Evolutionary conservation across 2,888 invertebrate species (phyloP).

Genomic region (Dione juno): DNA sequence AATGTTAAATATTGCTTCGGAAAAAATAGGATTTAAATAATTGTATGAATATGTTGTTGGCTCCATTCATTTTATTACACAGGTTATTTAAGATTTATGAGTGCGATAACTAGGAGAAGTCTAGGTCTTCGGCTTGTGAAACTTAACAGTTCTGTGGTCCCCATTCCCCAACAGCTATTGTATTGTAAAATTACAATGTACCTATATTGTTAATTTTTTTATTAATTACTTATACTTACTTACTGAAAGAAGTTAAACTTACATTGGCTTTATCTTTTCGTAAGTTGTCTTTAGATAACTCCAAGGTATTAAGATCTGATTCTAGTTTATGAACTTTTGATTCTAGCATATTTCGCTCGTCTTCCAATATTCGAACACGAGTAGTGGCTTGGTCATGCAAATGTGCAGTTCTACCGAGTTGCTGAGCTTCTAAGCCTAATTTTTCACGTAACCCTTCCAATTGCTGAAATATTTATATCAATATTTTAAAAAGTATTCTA

Average conservation of each 20-base stretch:
- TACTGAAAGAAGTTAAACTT: too few species aligned
- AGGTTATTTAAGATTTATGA: too few species aligned
- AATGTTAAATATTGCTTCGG: slow-evolving; percentile 9
- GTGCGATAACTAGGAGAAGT: too few species aligned
- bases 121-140: too few species aligned
- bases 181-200: too few species aligned
- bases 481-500: neutral
- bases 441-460: slow-evolving; percentile 90
- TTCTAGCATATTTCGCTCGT: slow-evolving; percentile 89
- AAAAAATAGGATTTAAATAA: neutral
- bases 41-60: slow-evolving; percentile 10
- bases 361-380: slow-evolving; percentile 87
- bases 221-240: too few species aligned
- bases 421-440: slow-evolving; percentile 87
- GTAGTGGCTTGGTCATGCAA: slow-evolving; percentile 86
- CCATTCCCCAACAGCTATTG: too few species aligned
- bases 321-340: slow-evolving; percentile 90
- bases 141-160: too few species aligned
- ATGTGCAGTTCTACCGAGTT: slow-evolving; percentile 87
- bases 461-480: slow-evolving; percentile 82
- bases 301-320: slow-evolving; percentile 89
- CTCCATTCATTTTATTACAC: too few species aligned
- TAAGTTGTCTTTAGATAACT: slow-evolving; percentile 88
- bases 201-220: too few species aligned
- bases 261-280: slow-evolving; percentile 91